Evolutionary conservation across 2,888 invertebrate species (phyloP), one percentile per base, ranked within the genome.

Genomic region (Mimas tiliae): DNA sequence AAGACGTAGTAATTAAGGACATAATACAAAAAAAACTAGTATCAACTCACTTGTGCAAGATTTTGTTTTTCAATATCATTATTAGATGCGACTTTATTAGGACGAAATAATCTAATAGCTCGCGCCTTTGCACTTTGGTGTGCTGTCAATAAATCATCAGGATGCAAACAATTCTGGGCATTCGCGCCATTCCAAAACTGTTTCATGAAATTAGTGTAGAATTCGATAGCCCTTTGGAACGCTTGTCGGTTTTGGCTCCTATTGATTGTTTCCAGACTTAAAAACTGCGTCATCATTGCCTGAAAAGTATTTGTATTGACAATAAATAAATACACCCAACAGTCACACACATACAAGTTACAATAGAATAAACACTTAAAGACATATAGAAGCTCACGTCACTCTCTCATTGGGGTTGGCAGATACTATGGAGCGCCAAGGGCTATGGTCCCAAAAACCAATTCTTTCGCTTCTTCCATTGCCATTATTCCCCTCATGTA

Each of bases 111-210:
- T 4, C 8, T 11, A 8, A 53, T 45, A n/a, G 66, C 66, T 45
- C 53, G 63, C 6, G 38, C 0, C 14, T 52, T 63, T 27, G 48
- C 63, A 6, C 6, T 34, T 19, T 53, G n/a, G 21, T 63, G 63
- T n/a, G 42, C 53, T 16, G 12, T n/a, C 14, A 11, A 14, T 6
- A 66, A 19, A 38, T 66, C 66, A 34, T 45, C 47, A 14, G 66
- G 66, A 38, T 66, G 66, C 11, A 66, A 9, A 19, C 66, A 66
- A 34, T 63, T 63, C 16, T 12, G n/a, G n/a, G n/a, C n/a, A 8
- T 8, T 45, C 63, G 11, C 63, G 63, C n/a, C n/a, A 21, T 66
- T 33, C 66, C 66, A 66, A 45, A 63, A 66, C 27, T 33, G 33
- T 34, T 8, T 38, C 66, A 66, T 66, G 11, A 63, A 53, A 33